Conservation (phyloP, 2,888 invertebrate genomes). For the Drosophila putrida region DNA sequence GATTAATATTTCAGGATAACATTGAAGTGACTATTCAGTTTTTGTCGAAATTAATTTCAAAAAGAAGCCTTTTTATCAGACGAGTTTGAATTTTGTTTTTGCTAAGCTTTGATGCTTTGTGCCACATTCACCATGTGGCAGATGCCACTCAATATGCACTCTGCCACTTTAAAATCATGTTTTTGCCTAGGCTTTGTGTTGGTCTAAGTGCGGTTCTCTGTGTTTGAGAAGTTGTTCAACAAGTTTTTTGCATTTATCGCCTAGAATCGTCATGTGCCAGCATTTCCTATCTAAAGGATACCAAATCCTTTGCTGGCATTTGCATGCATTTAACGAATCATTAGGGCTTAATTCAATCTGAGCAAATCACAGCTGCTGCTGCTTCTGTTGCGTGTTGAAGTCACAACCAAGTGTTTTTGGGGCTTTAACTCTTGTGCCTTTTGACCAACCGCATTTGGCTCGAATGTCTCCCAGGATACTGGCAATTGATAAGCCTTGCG, state of each 20-base stretch:
- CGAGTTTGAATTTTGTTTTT: conserved; percentile 3
- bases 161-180: conserved; percentile 29
- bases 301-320: conserved; percentile 6
- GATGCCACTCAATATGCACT: conserved; percentile 47
- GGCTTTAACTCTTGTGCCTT: conserved; percentile 21
- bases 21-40: not conserved
- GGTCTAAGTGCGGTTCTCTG: not conserved
- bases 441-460: conserved; percentile 19
- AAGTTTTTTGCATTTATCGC: conserved; percentile 69
- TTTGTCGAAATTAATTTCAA: not conserved
- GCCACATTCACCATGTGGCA: conserved; percentile 14
- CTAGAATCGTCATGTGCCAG: conserved; percentile 1
- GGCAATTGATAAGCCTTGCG: conserved; percentile 55
- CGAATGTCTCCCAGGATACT: conserved; percentile 31
- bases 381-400: conserved; percentile 11
- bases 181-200: not conserved
- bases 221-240: conserved; percentile 52
- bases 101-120: not conserved
- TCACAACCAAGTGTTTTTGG: conserved; percentile 13
- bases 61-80: not conserved
- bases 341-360: conserved; percentile 71
- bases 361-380: conserved; percentile 40
- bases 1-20: no score
- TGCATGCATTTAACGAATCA: conserved; percentile 68
- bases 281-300: conserved; percentile 5